Conservation (phyloP, 1,140 invertebrate genomes). For the Plutomurus gul region DNA sequence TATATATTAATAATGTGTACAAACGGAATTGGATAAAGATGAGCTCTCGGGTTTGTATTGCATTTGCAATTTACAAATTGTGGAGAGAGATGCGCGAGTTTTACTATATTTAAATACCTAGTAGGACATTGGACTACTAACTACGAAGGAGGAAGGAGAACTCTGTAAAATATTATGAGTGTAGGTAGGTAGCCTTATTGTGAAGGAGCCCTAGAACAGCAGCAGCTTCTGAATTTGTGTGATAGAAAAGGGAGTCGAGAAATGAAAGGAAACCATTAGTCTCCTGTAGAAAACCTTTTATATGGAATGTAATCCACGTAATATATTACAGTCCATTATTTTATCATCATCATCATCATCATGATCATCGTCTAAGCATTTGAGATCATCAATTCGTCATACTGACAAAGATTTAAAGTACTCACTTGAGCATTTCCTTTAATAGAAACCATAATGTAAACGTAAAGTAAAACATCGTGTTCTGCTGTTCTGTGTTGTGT, state of each 20-base stretch:
- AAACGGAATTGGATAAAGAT: not conserved
- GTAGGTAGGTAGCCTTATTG: not conserved
- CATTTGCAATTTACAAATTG: slow-evolving; percentile 23
- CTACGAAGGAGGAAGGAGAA: not conserved
- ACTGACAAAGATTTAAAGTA: slow-evolving; percentile 30
- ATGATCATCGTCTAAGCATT: slow-evolving; percentile 13
- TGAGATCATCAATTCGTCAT: slow-evolving; percentile 29
- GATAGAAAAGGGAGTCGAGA: slow-evolving; percentile 20
- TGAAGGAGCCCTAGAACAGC: not conserved
- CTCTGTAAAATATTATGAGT: not conserved
- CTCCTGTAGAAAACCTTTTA: slow-evolving; percentile 12
- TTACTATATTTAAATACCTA: too few relatives aligned
- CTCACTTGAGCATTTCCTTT: slow-evolving; percentile 9
- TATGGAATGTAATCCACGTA: slow-evolving; percentile 29
- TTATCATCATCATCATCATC: slow-evolving; percentile 27
- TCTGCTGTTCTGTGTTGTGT: not conserved
- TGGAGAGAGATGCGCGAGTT: not conserved
- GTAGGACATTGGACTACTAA: not conserved
- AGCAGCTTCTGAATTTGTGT: not conserved
- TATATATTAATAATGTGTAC: slow-evolving; percentile 28
- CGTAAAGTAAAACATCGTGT: not conserved
- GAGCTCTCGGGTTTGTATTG: not conserved
- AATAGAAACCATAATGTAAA: not conserved
- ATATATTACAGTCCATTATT: slow-evolving; percentile 30
- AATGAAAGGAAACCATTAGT: slow-evolving; percentile 27